A percentile compares a stretch with the other conserved stretches of the same genome.
Conservation (phyloP, 2,113 vertebrate species). For the Seriola dumerili region DNA sequence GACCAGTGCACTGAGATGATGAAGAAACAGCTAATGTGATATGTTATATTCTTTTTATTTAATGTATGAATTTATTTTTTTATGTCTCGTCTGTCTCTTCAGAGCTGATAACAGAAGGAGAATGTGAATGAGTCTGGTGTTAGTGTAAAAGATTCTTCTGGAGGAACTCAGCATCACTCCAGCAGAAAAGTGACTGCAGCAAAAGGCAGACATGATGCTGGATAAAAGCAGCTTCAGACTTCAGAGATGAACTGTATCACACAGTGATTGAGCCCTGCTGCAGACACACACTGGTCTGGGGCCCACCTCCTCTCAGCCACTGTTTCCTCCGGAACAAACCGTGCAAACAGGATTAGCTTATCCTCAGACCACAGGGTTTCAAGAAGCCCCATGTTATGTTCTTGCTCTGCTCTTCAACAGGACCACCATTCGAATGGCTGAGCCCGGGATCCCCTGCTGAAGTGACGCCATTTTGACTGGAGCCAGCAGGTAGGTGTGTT, state of each 20-base stretch:
- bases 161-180: not conserved
- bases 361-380: conserved; percentile 9
- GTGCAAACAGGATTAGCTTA: conserved; percentile 47
- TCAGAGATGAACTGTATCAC: not conserved
- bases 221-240: not conserved
- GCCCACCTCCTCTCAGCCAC: not conserved
- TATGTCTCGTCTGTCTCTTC: not conserved
- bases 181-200: not conserved
- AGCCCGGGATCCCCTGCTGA: not conserved
- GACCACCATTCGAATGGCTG: not conserved
- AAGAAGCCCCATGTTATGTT: not conserved
- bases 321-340: conserved; percentile 3
- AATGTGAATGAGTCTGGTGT: not conserved
- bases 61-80: not conserved
- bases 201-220: not conserved
- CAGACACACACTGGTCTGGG: not conserved
- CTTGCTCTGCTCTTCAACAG: not conserved
- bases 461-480: conserved; percentile 34
- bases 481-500: conserved; percentile 20
- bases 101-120: not conserved
- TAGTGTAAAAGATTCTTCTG: not conserved
- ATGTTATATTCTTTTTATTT: not conserved
- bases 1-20: no score
- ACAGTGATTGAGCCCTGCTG: not conserved
- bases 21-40: no score